Evolutionary conservation across 2,113 vertebrate genomes (phyloP).

Genomic region (Eidolon helvum): DNA sequence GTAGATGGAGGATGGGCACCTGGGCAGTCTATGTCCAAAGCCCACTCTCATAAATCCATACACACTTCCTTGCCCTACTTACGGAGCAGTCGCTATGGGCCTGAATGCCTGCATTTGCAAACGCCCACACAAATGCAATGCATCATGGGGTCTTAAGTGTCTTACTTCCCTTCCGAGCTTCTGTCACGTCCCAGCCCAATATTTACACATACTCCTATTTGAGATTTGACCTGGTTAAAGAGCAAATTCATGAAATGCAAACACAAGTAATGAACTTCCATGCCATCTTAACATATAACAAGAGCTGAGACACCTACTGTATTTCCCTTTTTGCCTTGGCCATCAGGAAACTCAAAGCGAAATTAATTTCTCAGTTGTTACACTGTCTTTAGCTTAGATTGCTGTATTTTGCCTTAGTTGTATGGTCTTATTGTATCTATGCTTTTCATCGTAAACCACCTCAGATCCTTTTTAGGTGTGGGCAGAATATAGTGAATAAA

Average conservation of each 20-base stretch:
- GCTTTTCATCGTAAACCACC: neutral
- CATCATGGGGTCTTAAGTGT: neutral
- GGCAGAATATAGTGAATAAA: neutral
- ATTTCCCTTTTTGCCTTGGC: neutral
- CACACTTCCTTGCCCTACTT: too few relatives aligned
- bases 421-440: neutral
- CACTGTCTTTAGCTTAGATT: neutral
- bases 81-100: neutral
- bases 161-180: neutral
- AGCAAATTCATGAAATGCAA: neutral
- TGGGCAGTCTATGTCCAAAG: neutral
- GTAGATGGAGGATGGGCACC: neutral
- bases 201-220: neutral
- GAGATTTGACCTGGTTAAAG: neutral
- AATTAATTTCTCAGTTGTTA: neutral
- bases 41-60: neutral
- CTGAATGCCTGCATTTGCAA: accelerated
- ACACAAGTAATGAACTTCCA: neutral
- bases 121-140: accelerated
- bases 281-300: neutral
- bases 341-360: neutral
- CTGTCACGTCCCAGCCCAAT: accelerated
- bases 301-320: neutral
- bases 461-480: neutral
- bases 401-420: neutral